Evolutionary conservation across 2,113 vertebrate species (phyloP).

Genomic region (Dunckerocampus dactyliophorus): DNA sequence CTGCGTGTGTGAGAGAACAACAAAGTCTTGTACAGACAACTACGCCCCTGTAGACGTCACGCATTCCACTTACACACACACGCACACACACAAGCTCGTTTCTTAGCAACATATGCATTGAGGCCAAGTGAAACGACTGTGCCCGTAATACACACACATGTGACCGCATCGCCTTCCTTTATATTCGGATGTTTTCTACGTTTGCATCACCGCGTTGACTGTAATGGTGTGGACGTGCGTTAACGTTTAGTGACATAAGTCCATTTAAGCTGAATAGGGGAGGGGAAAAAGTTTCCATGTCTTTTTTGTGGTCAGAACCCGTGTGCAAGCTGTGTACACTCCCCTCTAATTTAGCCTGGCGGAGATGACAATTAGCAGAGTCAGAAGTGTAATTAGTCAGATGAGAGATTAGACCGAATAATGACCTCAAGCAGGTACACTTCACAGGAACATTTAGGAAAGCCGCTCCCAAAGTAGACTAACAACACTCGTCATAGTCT

Average conservation of each 20-base stretch:
- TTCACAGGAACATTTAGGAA: background rate
- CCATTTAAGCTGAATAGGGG: no score
- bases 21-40: conserved; percentile 49
- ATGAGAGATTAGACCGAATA: conserved; percentile 17
- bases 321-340: conserved; percentile 11
- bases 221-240: background rate
- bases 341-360: conserved; percentile 22
- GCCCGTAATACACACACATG: conserved; percentile 49
- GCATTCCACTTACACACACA: conserved; percentile 67
- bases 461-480: conserved; percentile 11
- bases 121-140: conserved; percentile 56
- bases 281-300: conserved; percentile 14
- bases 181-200: background rate
- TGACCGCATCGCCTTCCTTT: conserved; percentile 39
- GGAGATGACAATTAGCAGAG: conserved; percentile 21
- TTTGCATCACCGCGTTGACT: conserved; percentile 24
- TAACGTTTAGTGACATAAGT: no score
- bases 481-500: no score
- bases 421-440: conserved; percentile 1
- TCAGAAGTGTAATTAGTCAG: conserved; percentile 32
- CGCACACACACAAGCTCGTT: conserved; percentile 41
- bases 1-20: conserved; percentile 31
- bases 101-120: conserved; percentile 68
- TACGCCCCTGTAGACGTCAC: conserved; percentile 73
- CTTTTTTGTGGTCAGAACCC: conserved; percentile 20